A percentile compares a stretch with the other conserved stretches of the same genome.
phyloP scores from a whole-genome alignment of 2,113 vertebrate genomes.

The Cairina moschata region DNA sequence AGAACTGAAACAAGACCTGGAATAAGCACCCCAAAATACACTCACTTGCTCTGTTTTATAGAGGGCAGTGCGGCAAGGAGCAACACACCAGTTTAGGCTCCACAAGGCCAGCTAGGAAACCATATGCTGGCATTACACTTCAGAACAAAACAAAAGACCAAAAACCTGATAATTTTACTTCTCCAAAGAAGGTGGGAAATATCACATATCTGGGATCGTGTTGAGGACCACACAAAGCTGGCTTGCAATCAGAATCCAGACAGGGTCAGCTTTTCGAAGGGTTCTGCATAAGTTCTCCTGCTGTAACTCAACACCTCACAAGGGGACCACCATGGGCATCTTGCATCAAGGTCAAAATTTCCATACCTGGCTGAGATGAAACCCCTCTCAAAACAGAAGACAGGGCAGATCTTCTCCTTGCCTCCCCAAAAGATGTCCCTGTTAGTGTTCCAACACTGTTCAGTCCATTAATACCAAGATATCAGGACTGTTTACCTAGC shows the following conservation, averaged over 20 bases:
- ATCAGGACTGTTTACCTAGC: not conserved
- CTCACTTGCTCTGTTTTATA: not conserved
- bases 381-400: not conserved
- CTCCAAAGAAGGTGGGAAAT: not conserved
- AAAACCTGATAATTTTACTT: not conserved
- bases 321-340: not conserved
- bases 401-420: not conserved
- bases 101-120: not conserved
- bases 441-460: not conserved
- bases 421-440: not conserved
- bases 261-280: not conserved
- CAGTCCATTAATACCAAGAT: not conserved
- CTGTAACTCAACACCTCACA: not conserved
- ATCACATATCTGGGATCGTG: not conserved
- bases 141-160: not conserved
- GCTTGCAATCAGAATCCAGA: not conserved
- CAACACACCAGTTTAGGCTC: not conserved
- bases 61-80: not conserved
- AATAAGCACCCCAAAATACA: not conserved
- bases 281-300: not conserved
- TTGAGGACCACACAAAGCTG: not conserved
- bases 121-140: not conserved
- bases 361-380: not conserved
- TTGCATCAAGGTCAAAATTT: not conserved
- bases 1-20: not conserved